These are phyloP conservation scores for Peromyscus eremicus DNA, from an alignment of 2,797 vertebrate species.

Conservation along the genomic window DNA sequence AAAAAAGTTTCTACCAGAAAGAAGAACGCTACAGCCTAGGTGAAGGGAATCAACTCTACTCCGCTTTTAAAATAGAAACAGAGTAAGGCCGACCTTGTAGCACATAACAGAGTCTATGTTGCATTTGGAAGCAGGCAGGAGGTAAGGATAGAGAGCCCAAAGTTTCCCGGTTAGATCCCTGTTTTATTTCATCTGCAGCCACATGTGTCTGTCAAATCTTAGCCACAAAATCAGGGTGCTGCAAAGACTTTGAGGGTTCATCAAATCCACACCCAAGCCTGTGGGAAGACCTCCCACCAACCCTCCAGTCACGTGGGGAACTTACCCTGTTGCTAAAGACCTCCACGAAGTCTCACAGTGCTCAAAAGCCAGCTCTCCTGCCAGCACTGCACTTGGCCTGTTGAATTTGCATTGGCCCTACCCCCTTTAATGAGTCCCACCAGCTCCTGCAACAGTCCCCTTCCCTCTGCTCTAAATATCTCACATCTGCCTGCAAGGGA, in stretches of 20 bases:
- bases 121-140: conserved; percentile 59
- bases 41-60: neutral
- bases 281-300: conserved; percentile 79
- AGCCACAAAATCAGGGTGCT: conserved; percentile 75
- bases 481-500: conserved; percentile 57
- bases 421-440: conserved; percentile 80
- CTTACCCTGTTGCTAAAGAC: conserved; percentile 71
- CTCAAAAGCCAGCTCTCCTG: conserved; percentile 63
- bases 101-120: conserved; percentile 7
- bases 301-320: conserved; percentile 73
- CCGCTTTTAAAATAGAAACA: conserved; percentile 48
- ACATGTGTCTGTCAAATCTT: conserved; percentile 74
- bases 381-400: conserved; percentile 50
- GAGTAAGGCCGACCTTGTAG: neutral
- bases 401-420: conserved; percentile 70
- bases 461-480: conserved; percentile 36
- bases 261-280: conserved; percentile 70
- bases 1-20: conserved; percentile 9
- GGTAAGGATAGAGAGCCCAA: conserved; percentile 59
- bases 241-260: conserved; percentile 75
- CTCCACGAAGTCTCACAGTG: conserved; percentile 74
- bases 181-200: conserved; percentile 64
- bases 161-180: conserved; percentile 36
- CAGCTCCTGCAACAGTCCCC: neutral
- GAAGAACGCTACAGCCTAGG: conserved; percentile 20